These are phyloP conservation scores for Marcusenius ussheri DNA, from an alignment of 2,113 vertebrate species.

Conservation along the genomic window DNA sequence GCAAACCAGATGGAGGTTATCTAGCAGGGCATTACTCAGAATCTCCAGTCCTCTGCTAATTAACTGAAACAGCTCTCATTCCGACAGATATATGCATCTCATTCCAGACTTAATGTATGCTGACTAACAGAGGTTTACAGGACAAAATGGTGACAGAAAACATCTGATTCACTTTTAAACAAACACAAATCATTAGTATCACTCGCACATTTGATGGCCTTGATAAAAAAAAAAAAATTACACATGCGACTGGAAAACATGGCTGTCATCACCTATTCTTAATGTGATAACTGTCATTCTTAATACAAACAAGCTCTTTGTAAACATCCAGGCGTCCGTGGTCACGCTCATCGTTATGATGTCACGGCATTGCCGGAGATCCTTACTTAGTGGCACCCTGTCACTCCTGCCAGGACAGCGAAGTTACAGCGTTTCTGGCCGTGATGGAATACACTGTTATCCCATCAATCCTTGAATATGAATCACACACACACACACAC, in stretches of 20 bases:
- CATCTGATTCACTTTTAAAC: neutral
- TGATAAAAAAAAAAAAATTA: neutral
- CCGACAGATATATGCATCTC: neutral
- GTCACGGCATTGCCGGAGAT: neutral
- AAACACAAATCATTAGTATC: neutral
- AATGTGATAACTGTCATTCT: neutral
- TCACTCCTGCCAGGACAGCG: neutral
- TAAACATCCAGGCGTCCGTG: neutral
- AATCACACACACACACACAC: neutral
- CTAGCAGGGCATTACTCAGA: neutral
- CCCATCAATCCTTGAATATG: neutral
- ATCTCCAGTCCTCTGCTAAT: neutral
- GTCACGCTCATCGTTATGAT: neutral
- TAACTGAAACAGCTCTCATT: neutral
- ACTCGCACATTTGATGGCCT: neutral
- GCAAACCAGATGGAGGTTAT: neutral
- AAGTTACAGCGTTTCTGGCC: neutral
- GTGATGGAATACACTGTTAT: neutral
- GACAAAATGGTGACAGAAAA: neutral
- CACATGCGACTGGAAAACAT: neutral
- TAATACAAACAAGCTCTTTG: neutral
- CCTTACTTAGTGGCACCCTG: too few species aligned
- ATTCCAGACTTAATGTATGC: neutral
- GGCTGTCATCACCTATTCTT: neutral
- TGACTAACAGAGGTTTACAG: neutral